Base-by-base conservation (phyloP, 2,113 vertebrate genomes). In the Tragelaphus scriptus region DNA sequence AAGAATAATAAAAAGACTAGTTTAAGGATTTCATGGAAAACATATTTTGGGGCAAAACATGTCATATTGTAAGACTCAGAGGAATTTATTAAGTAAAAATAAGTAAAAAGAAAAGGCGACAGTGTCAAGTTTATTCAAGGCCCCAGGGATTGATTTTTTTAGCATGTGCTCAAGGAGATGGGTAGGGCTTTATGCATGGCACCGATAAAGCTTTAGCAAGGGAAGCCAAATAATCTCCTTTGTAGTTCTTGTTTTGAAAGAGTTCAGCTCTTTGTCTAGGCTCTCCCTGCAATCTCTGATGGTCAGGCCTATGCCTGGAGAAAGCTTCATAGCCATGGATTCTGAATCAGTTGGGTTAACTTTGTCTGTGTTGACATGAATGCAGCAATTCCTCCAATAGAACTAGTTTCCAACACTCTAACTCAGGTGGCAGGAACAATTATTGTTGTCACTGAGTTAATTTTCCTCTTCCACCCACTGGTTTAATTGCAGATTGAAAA, bases 141-240 rank as follows among this genome's bases (percentile, higher is more conserved):
- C 4, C 13, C 47, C 19, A 56, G 19, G 36, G 32, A 77, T 58
- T 97, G 58, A 92, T 94, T 95, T 98, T 98, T 98, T 94, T 40
- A 58, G 10, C 5, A 12, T 61, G 71, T 32, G 30, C 32, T 82
- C 40, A 17, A 36, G 71, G 51, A 90, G 65, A 88, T 26, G 55
- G 11, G 8, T 79, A 53, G 14, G 55, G 25, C 51, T 49, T 88
- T 85, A 36, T 47, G 40, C 10, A 53, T n/a, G 55, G 30, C n/a
- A 40, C 56, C 30, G 59, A 94, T 92, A 93, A 94, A 23, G 5
- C 56, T 92, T 71, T 36, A n/a, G 7, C 53, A 68, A 17, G 14
- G 32, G 11, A 65, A 91, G 91, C 23, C 25, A 80, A 23, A 91
- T n/a, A 86, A 86, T 91, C 4, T 91, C 3, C 15, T 75, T 94